Evolutionary conservation across 2,888 invertebrate genomes (phyloP), one percentile per base, ranked within the genome.

Genomic region (Pristionchus japonicus): DNA sequence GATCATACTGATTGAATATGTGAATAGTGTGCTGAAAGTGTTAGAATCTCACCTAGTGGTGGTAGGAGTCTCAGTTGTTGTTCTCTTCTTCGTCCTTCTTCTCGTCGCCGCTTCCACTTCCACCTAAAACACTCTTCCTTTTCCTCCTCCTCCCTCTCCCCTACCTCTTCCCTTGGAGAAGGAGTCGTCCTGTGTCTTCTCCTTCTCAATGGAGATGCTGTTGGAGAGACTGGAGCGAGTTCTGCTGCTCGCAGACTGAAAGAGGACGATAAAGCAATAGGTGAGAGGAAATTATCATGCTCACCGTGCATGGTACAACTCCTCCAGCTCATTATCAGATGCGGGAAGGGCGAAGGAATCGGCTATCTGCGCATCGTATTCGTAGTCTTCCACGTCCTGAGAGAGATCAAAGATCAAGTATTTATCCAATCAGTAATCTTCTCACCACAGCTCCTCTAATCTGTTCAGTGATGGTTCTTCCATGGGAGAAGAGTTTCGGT

Each of bases 401-500:
- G 31, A n/a, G n/a, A n/a, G n/a, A n/a, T n/a, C n/a, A n/a, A n/a
- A n/a, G n/a, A n/a, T n/a, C n/a, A n/a, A n/a, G n/a, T n/a, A n/a
- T n/a, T n/a, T n/a, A n/a, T n/a, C n/a, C n/a, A n/a, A n/a, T n/a
- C n/a, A n/a, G n/a, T n/a, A n/a, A n/a, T n/a, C n/a, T n/a, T n/a
- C 52, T 34, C 6, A 80, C 49, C 31, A 52, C 52, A 34, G 17
- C 15, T 52, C 82, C 52, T 83, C 43, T 31, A 15, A 31, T 34
- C 11, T 52, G 52, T 23, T 49, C 27, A 47, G 82, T 52, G 7
- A 37, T 52, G 0, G 64, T 85, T 23, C 70, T 34, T 34, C 86
- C 70, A 13, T 86, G 86, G 17, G 86, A 67, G 86, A 86, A 86
- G 47, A 86, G 34, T 40, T 86, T 86, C 23, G 86, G 86, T 49